phyloP scores from a whole-genome alignment of 2,888 invertebrate species.

The Autographa gamma region DNA sequence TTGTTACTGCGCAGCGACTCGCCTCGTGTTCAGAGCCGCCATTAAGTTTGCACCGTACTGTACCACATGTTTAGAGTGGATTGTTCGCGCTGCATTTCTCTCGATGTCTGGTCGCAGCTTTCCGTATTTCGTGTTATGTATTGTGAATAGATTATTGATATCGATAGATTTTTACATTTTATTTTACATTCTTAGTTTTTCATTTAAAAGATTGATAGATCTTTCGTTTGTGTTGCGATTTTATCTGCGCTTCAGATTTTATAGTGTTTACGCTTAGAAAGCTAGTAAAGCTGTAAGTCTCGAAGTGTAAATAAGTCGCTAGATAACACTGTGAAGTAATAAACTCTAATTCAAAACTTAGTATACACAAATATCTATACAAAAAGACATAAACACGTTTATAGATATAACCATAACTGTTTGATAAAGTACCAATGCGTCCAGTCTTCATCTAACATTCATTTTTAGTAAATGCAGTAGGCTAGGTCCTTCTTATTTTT shows the following conservation, averaged over 20 bases:
- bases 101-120: not conserved
- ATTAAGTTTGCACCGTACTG: too few relatives aligned
- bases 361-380: conserved; percentile 3
- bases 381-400: not conserved
- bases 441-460: conserved; percentile 25
- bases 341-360: not conserved
- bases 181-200: not conserved
- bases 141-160: not conserved
- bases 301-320: conserved; percentile 1
- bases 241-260: conserved; percentile 1
- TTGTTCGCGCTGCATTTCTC: not conserved
- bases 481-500: conserved; percentile 68
- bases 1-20: too few relatives aligned
- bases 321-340: not conserved
- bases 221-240: not conserved
- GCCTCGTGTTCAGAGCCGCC: too few relatives aligned
- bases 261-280: not conserved
- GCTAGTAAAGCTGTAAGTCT: not conserved
- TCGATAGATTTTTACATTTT: not conserved
- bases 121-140: conserved; percentile 6
- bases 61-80: not conserved
- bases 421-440: conserved; percentile 35
- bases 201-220: not conserved
- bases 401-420: not conserved
- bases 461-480: conserved; percentile 37